Evolutionary conservation across 1,140 invertebrate species (phyloP).

Genomic region (Zelostemma sp.): DNA sequence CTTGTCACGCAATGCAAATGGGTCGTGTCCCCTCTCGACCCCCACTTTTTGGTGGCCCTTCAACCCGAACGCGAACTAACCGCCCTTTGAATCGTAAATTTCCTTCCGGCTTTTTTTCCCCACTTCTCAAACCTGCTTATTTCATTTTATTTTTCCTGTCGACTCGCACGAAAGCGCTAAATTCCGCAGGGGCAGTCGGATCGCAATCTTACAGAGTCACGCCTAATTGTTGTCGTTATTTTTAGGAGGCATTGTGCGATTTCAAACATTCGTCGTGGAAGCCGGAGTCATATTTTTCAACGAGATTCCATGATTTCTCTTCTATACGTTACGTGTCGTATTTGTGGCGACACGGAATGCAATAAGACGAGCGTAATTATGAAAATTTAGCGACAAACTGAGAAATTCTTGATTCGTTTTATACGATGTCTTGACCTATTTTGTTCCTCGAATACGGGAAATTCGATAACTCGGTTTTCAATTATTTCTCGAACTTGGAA

Average conservation of each 20-base stretch:
- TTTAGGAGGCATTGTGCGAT: slow-evolving; percentile 22
- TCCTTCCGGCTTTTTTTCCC: slow-evolving; percentile 22
- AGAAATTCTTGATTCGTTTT: not conserved
- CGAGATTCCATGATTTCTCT: no score
- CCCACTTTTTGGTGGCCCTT: slow-evolving; percentile 29
- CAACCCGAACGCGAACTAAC: slow-evolving; percentile 32
- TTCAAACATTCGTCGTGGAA: slow-evolving; percentile 1
- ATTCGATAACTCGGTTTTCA: not conserved
- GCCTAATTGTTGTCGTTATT: slow-evolving; percentile 30
- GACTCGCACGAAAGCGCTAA: slow-evolving; percentile 41
- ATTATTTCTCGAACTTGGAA: not conserved
- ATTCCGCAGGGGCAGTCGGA: slow-evolving; percentile 38
- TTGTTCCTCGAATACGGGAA: not conserved
- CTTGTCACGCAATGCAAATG: slow-evolving; percentile 64
- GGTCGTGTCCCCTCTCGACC: slow-evolving; percentile 27
- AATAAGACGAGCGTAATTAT: not conserved
- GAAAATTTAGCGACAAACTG: not conserved
- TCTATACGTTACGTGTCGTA: no score
- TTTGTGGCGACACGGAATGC: not conserved
- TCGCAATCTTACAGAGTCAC: slow-evolving; percentile 36
- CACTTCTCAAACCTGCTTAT: slow-evolving; percentile 15
- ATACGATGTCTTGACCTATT: not conserved
- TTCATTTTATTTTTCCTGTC: slow-evolving; percentile 42
- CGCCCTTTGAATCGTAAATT: slow-evolving; percentile 46
- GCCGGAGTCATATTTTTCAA: no score